Evolutionary conservation across 1,140 invertebrate genomes (phyloP).

Genomic region (Colletes latitarsis): DNA sequence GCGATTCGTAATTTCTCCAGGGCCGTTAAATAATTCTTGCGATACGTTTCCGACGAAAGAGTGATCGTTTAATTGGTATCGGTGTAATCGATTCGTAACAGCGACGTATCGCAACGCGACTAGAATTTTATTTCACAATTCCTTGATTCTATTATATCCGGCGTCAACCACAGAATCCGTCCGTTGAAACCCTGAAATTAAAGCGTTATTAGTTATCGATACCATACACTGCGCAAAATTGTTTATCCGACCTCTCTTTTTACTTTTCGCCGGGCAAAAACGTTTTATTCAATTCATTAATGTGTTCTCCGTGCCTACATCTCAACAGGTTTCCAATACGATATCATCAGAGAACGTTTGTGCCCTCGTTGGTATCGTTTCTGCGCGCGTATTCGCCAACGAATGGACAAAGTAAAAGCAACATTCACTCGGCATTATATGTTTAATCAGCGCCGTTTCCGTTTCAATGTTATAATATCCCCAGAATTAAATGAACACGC

Average conservation of each 20-base stretch:
- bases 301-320: not conserved
- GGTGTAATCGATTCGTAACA: constrained; percentile 29
- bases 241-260: constrained; percentile 3
- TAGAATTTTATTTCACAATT: constrained; percentile 30
- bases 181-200: not conserved
- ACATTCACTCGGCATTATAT: not conserved
- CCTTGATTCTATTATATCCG: constrained; percentile 15
- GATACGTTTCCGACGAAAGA: too few relatives aligned
- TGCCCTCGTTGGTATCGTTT: not conserved
- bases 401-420: not conserved
- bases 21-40: constrained; percentile 15
- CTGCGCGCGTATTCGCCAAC: not conserved
- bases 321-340: constrained; percentile 30
- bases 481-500: not conserved
- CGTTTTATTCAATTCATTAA: constrained; percentile 39
- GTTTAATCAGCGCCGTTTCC: not conserved
- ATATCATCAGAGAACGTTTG: not conserved
- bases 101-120: not conserved
- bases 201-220: constrained; percentile 25
- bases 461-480: constrained; percentile 2
- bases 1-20: constrained; percentile 13
- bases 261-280: not conserved
- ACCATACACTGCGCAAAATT: not conserved
- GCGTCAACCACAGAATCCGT: not conserved
- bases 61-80: constrained; percentile 12